Conservation (phyloP, 2,797 vertebrate species). For the Bradypodion ventrale region DNA sequence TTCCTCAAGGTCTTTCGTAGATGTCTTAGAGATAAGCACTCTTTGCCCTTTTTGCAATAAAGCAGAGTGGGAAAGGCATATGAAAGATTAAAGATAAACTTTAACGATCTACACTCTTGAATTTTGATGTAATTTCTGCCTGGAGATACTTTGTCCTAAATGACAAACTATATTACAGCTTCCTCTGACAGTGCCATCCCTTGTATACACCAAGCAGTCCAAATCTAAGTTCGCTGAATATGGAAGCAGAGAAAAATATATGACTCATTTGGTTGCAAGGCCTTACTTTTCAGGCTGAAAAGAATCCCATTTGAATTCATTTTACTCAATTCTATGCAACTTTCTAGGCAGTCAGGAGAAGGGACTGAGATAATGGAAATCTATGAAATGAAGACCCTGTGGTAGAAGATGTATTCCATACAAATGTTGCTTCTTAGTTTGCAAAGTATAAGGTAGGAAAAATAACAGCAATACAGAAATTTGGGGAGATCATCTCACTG, state of each 20-base stretch:
- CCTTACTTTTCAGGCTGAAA: conserved; percentile 57
- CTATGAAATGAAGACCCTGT: conserved; percentile 41
- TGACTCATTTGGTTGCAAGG: conserved; percentile 29
- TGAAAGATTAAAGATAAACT: conserved; percentile 71
- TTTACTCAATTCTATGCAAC: conserved; percentile 41
- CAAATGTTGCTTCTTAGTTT: too few relatives aligned
- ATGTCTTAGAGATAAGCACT: conserved; percentile 45
- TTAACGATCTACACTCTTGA: conserved; percentile 60
- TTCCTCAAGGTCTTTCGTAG: conserved; percentile 68
- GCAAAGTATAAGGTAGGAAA: too few relatives aligned
- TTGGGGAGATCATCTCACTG: too few relatives aligned
- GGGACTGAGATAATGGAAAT: conserved; percentile 29
- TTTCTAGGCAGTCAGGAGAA: conserved; percentile 32
- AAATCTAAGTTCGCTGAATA: conserved; percentile 69
- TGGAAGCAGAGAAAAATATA: conserved; percentile 64
- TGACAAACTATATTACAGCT: conserved; percentile 69
- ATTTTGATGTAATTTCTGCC: conserved; percentile 71
- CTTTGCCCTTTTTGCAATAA: conserved; percentile 59
- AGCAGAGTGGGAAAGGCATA: conserved; percentile 39
- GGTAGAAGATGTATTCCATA: conserved; percentile 15
- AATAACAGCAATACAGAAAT: too few relatives aligned
- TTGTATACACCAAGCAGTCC: conserved; percentile 54
- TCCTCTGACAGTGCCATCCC: conserved; percentile 39
- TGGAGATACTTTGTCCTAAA: conserved; percentile 70
- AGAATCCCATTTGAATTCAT: conserved; percentile 61